Percentiles rank a stretch among this genome's conserved stretches.
Evolutionary conservation across 2,113 vertebrate genomes (phyloP).

Genomic region (Oreochromis niloticus): DNA sequence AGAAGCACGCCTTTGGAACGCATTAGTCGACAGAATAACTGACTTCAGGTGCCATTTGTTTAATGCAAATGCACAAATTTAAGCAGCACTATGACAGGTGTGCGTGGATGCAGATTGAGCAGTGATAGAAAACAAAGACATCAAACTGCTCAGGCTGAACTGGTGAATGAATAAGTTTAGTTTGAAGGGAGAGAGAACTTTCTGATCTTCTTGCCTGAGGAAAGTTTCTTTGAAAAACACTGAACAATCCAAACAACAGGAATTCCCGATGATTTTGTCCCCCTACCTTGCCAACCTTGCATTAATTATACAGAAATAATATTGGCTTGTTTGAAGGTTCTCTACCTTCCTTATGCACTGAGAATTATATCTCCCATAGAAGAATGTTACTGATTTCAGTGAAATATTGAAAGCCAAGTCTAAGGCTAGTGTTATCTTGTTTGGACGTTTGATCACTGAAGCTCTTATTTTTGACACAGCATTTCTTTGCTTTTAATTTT

Average conservation of each 20-base stretch:
- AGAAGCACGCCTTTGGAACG: not conserved
- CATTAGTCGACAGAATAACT: not conserved
- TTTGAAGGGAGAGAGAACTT: not conserved
- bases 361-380: not conserved
- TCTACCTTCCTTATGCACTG: not conserved
- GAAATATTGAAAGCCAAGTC: not conserved
- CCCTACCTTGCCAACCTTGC: not conserved
- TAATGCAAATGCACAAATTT: not conserved
- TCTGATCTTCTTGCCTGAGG: not conserved
- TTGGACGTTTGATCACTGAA: not conserved
- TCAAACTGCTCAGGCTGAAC: not conserved
- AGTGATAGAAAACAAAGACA: not conserved
- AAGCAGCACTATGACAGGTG: not conserved
- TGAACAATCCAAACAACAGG: not conserved
- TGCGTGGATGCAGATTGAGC: not conserved
- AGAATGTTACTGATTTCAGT: not conserved
- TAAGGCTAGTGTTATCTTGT: not conserved
- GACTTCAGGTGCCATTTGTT: not conserved
- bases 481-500: not conserved
- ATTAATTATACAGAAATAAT: not conserved
- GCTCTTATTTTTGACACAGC: not conserved
- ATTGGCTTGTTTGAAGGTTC: not conserved
- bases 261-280: not conserved
- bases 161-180: not conserved
- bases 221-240: not conserved